Percentiles rank a stretch among this genome's conserved stretches.
Evolutionary conservation across 2,797 vertebrate genomes (phyloP).

Genomic region (Huso huso): DNA sequence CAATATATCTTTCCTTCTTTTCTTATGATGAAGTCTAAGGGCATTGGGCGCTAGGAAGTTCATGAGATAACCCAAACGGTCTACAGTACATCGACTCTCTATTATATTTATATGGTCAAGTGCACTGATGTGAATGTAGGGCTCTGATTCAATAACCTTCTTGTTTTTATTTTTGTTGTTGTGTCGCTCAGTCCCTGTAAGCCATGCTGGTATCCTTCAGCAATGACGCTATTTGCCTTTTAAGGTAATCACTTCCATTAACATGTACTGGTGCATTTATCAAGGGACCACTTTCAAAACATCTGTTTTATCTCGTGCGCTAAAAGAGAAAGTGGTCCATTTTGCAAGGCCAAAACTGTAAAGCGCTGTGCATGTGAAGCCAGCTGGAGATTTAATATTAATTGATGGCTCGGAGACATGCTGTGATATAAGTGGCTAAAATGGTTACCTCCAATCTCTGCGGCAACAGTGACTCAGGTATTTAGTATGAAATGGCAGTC

Average conservation of each 20-base stretch:
- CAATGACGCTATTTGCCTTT: slow-evolving; percentile 49
- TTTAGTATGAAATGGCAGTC: slow-evolving; percentile 6
- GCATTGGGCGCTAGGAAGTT: no score
- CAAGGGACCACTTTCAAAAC: slow-evolving; percentile 56
- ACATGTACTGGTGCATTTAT: slow-evolving; percentile 54
- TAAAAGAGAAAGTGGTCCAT: slow-evolving; percentile 48
- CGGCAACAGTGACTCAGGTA: slow-evolving; percentile 24
- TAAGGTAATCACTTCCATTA: slow-evolving; percentile 66
- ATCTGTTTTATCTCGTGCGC: slow-evolving; percentile 50
- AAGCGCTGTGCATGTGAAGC: slow-evolving; percentile 26
- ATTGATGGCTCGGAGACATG: slow-evolving; percentile 48
- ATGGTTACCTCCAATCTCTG: slow-evolving; percentile 30
- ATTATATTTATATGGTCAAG: slow-evolving; percentile 4
- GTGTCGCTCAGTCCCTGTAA: slow-evolving; percentile 28
- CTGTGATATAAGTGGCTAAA: slow-evolving; percentile 38
- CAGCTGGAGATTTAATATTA: slow-evolving; percentile 39
- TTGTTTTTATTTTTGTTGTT: slow-evolving; percentile 23
- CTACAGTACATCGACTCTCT: no score
- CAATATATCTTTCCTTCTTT: no score
- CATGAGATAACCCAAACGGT: no score
- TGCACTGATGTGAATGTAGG: slow-evolving; percentile 30
- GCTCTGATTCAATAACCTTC: slow-evolving; percentile 28
- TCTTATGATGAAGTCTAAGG: no score
- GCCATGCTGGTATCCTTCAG: slow-evolving; percentile 28
- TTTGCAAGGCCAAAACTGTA: slow-evolving; percentile 28